Conservation (phyloP, 2,888 invertebrate species). For the Amphimallon solstitiale region DNA sequence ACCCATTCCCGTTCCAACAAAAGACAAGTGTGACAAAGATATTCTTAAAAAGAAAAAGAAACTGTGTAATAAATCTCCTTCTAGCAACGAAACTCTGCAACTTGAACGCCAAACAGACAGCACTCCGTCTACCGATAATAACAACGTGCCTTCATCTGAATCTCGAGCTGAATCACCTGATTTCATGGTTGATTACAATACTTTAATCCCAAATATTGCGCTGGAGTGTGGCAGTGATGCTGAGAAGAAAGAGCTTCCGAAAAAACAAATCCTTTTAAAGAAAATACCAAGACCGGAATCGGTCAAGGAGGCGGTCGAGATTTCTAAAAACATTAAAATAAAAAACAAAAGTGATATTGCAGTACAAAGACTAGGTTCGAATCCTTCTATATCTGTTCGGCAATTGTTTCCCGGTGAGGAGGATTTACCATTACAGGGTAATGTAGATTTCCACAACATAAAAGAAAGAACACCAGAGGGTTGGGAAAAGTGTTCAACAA, state of each 20-base stretch:
- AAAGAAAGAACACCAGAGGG: slow-evolving; percentile 82
- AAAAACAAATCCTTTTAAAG: slow-evolving; percentile 44
- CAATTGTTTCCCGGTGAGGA: slow-evolving; percentile 86
- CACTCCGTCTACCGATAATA: slow-evolving; percentile 36
- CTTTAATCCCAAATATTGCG: slow-evolving; percentile 60
- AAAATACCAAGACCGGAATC: slow-evolving; percentile 50
- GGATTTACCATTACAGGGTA: slow-evolving; percentile 80
- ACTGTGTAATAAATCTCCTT: slow-evolving; percentile 48
- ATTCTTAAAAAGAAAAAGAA: slow-evolving; percentile 59
- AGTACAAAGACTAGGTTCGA: slow-evolving; percentile 75
- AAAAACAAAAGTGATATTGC: slow-evolving; percentile 67
- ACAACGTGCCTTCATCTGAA: slow-evolving; percentile 53
- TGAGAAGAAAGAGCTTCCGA: slow-evolving; percentile 52
- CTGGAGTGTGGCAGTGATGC: slow-evolving; percentile 58
- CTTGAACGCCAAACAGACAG: slow-evolving; percentile 43
- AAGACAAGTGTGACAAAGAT: slow-evolving; percentile 48
- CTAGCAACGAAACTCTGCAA: slow-evolving; percentile 44
- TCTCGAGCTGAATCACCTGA: slow-evolving; percentile 59
- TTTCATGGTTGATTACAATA: slow-evolving; percentile 60
- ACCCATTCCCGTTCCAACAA: slow-evolving; percentile 57
- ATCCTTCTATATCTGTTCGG: slow-evolving; percentile 84
- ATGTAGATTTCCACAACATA: slow-evolving; percentile 77
- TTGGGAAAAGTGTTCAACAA: slow-evolving; percentile 83
- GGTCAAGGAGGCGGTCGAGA: slow-evolving; percentile 53
- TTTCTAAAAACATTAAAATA: slow-evolving; percentile 59